Conservation (phyloP, 2,888 invertebrate species). For the Emmelina monodactyla region DNA sequence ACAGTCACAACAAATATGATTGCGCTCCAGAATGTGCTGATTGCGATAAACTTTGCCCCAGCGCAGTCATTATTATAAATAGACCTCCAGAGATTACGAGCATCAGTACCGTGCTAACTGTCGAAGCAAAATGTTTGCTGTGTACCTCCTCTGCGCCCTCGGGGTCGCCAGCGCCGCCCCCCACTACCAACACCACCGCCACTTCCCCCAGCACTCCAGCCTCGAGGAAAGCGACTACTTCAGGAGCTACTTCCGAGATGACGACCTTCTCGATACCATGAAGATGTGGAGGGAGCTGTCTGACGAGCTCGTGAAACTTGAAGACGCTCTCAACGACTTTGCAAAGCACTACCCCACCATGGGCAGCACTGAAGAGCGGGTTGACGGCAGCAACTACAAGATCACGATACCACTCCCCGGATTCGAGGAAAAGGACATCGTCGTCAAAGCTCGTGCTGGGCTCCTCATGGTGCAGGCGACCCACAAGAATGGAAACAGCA, state of each 20-base stretch:
- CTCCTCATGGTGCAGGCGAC: constrained; percentile 42
- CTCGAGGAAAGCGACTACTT: constrained; percentile 7
- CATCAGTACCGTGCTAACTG: background rate
- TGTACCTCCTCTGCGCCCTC: constrained; percentile 25
- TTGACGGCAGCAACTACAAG: constrained; percentile 34
- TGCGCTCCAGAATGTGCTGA: background rate
- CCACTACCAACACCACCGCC: constrained; percentile 13
- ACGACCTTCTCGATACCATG: constrained; percentile 33
- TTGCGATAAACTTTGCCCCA: constrained; percentile 1
- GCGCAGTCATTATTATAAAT: background rate
- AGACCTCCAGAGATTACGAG: background rate
- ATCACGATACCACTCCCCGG: constrained; percentile 30
- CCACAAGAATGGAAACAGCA: constrained; percentile 19
- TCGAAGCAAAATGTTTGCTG: constrained; percentile 24
- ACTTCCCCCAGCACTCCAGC: constrained; percentile 11
- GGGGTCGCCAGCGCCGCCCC: constrained; percentile 37
- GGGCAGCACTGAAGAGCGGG: constrained; percentile 18
- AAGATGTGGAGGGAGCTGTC: constrained; percentile 34
- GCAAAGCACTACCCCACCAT: constrained; percentile 26
- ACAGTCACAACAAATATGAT: background rate
- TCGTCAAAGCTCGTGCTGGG: constrained; percentile 41
- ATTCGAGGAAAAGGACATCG: constrained; percentile 40
- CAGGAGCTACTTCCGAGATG: constrained; percentile 17
- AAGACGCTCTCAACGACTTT: constrained; percentile 29
- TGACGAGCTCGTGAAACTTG: constrained; percentile 29